Percentiles rank a stretch among this genome's conserved stretches.
These are phyloP conservation scores for Ceratitis capitata DNA, from an alignment of 1,140 invertebrate genomes.

Conservation along the genomic window DNA sequence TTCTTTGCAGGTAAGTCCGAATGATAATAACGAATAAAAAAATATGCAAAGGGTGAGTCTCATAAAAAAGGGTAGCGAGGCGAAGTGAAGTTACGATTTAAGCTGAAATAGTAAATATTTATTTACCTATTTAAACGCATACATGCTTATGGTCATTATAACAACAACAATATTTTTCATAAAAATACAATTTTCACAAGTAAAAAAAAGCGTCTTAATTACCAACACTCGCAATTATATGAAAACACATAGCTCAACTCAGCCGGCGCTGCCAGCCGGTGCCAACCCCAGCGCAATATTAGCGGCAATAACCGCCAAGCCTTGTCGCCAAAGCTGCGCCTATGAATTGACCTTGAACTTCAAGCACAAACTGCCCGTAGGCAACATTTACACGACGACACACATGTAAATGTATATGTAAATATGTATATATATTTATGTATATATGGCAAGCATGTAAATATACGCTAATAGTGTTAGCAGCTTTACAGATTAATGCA, in stretches of 20 bases:
- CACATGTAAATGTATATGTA: background rate
- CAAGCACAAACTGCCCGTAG: background rate
- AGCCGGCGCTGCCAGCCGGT: too few species aligned
- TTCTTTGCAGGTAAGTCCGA: background rate
- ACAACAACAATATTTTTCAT: background rate
- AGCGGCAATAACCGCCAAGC: background rate
- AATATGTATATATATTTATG: background rate
- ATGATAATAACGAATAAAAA: too few species aligned
- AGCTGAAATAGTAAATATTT: too few species aligned
- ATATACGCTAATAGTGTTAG: background rate
- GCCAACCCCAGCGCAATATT: background rate
- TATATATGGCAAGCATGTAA: background rate
- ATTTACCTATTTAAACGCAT: too few species aligned
- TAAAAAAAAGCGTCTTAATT: conserved; percentile 11
- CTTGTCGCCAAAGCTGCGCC: conserved; percentile 16
- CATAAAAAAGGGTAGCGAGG: too few species aligned
- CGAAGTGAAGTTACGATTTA: too few species aligned
- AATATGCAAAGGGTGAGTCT: background rate
- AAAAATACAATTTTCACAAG: background rate
- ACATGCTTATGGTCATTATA: too few species aligned
- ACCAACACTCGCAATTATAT: too few species aligned
- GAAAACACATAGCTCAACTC: too few species aligned
- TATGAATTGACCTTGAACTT: conserved; percentile 28
- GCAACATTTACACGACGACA: background rate
- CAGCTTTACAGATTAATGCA: conserved; percentile 16